These are phyloP conservation scores for Tortrix viridana DNA, from an alignment of 2,888 invertebrate genomes.

Conservation along the genomic window DNA sequence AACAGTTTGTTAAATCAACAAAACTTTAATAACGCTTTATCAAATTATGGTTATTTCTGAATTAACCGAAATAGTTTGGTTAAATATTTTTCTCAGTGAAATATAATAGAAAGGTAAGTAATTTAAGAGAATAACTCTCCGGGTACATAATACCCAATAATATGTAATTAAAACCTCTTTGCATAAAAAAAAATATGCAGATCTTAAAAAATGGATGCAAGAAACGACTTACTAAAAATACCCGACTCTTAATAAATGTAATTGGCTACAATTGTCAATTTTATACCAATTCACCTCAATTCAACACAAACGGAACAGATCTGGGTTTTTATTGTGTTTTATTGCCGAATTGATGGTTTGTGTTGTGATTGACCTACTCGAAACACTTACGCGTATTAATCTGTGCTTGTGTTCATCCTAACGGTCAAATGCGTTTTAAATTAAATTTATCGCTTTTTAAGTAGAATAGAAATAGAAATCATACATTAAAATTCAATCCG, in stretches of 20 bases:
- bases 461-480: constrained; percentile 15
- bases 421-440: constrained; percentile 23
- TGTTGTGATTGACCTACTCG: constrained; percentile 30
- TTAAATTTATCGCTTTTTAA: constrained; percentile 27
- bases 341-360: constrained; percentile 36
- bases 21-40: too few species aligned
- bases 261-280: constrained; percentile 25
- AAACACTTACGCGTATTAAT: constrained; percentile 25
- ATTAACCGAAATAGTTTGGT: too few species aligned
- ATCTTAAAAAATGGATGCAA: neutral
- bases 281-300: constrained; percentile 34
- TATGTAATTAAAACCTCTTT: too few species aligned
- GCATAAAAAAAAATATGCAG: constrained; percentile 47
- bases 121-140: too few species aligned
- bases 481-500: constrained; percentile 8
- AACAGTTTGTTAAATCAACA: too few species aligned
- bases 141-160: too few species aligned
- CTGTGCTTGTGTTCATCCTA: constrained; percentile 30
- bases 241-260: constrained; percentile 11
- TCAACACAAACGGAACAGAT: constrained; percentile 32
- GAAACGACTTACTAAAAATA: constrained; percentile 4
- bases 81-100: too few species aligned
- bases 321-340: constrained; percentile 31
- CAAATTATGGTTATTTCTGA: too few species aligned
- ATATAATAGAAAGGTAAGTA: too few species aligned